Percentiles rank a stretch among this genome's conserved stretches.
phyloP scores from a whole-genome alignment of 1,140 invertebrate genomes.

The Druon quercuslanigerum region DNA sequence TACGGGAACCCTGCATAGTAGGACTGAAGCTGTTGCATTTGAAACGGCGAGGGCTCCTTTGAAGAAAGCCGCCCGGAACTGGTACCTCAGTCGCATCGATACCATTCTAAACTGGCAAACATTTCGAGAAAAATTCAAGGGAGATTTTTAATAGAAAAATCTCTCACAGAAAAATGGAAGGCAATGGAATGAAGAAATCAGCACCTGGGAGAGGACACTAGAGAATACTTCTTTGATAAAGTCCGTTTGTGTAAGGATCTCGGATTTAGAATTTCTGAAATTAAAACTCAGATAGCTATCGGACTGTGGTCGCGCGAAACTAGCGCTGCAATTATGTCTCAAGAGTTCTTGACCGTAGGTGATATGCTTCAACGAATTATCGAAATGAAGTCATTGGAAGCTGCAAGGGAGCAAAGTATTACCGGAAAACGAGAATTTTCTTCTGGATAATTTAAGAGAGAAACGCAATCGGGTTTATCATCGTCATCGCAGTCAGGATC shows the following conservation, averaged over 20 bases:
- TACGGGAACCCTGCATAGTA: too few species aligned
- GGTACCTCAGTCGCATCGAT: too few species aligned
- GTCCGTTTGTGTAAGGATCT: slow-evolving; percentile 9
- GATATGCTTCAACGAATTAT: not conserved
- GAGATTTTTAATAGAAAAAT: not conserved
- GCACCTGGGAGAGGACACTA: not conserved
- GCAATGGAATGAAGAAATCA: not conserved
- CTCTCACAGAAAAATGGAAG: not conserved
- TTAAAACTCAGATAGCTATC: slow-evolving; percentile 19
- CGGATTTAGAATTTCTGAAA: not conserved
- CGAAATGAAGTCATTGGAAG: not conserved
- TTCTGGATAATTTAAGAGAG: too few species aligned
- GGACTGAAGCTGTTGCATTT: too few species aligned
- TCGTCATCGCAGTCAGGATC: slow-evolving; percentile 43
- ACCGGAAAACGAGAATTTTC: not conserved
- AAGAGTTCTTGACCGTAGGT: not conserved
- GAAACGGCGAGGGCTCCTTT: not conserved
- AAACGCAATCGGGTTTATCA: slow-evolving; percentile 12
- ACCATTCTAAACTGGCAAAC: too few species aligned
- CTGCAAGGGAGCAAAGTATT: not conserved
- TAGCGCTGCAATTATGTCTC: not conserved
- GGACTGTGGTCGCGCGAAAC: slow-evolving; percentile 10
- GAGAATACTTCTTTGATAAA: not conserved
- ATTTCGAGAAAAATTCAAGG: too few species aligned
- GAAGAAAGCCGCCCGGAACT: too few species aligned